A percentile compares a stretch with the other conserved stretches of the same genome.
Evolutionary conservation across 2,797 vertebrate genomes (phyloP).

Genomic region (Anableps anableps): DNA sequence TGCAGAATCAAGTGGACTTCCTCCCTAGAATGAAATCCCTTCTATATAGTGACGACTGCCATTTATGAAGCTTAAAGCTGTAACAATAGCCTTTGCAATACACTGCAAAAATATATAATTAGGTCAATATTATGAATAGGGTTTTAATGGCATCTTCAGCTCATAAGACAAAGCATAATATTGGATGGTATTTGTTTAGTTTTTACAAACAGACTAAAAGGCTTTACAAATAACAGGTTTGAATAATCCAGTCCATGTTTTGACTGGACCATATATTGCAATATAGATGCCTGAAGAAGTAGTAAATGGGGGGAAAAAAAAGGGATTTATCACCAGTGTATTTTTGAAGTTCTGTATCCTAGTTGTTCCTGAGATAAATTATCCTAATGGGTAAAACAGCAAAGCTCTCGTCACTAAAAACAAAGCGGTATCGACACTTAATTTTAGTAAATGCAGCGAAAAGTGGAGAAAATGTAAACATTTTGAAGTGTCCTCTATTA

Average conservation of each 20-base stretch:
- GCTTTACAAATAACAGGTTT: background rate
- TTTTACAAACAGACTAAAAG: background rate
- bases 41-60: background rate
- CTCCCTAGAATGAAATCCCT: background rate
- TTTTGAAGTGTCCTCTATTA: background rate
- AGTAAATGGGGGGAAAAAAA: background rate
- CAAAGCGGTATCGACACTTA: background rate
- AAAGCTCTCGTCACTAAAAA: background rate
- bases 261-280: no score
- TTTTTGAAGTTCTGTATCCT: background rate
- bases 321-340: background rate
- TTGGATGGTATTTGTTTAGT: background rate
- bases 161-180: background rate
- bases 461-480: background rate
- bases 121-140: background rate
- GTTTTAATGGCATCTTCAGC: background rate
- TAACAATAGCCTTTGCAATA: background rate
- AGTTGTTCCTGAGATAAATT: background rate
- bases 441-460: no score
- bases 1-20: constrained; percentile 1
- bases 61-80: background rate
- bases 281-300: no score
- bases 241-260: no score
- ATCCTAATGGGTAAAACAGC: background rate
- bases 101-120: background rate